Base-by-base conservation (phyloP, 92 coral and sea anemone species). In the Bergia puertoricense region DNA sequence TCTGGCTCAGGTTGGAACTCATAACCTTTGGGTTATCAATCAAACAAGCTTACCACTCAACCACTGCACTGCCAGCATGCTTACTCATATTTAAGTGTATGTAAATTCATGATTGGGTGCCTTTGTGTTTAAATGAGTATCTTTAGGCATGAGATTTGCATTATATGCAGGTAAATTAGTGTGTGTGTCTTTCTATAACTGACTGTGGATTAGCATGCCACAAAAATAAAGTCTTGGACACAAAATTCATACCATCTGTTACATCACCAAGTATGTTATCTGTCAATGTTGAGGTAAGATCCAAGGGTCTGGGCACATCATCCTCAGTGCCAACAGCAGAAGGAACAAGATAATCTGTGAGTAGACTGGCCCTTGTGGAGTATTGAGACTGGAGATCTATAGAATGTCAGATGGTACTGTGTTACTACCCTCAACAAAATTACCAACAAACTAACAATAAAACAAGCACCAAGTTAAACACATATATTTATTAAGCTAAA, bases 371-470 rank as follows among this genome's bases (percentile, higher is more conserved):
- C 11, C 38, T 71, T 36, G 83, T 89, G n/a, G 78, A 59, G n/a
- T 66, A 86, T 50, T 88, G 88, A 41, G 82, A 76, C 67, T 38
- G 77, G 38, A 88, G 81, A 83, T 88, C 91, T 86, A 83, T 62
- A 80, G 41, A 85, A 43, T 4, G 44, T 13, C 20, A 39, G 54
- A 40, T 16, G 5, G 30, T 16, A 62, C 0, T 48, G 54, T 8
- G 8, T 48, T 30, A 37, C 3, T 36, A 8, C 37, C 4, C 15
- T 44, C 15, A 38, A 9, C 59, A 45, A 46, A n/a, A 45, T 22
- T 30, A 15, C 20, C 22, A 77, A 77, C 8, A 10, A 20, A 5
- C 8, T 6, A 22, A 16, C 37, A 76, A n/a, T 43, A 18, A 23
- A 42, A 76, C 69, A 62, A 54, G 16, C 59, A 54, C 54, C 9